Conservation (phyloP, 2,888 invertebrate genomes). For the Yponomeuta plumbellus region DNA sequence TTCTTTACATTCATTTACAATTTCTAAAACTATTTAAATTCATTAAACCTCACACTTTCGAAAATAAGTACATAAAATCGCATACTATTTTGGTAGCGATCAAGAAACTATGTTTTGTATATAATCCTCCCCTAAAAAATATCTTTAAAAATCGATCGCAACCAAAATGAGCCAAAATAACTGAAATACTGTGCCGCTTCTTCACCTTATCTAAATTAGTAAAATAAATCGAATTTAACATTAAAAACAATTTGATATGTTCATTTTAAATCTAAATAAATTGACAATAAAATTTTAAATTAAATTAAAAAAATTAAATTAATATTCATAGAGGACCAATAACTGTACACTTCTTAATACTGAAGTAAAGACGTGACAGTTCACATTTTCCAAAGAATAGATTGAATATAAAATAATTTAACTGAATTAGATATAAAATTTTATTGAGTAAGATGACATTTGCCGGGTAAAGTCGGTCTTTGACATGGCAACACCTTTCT, state of each 20-base stretch:
- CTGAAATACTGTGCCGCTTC: constrained; percentile 10
- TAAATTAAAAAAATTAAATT: neutral
- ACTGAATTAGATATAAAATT: neutral
- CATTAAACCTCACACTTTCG: neutral
- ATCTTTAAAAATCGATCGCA: constrained; percentile 59
- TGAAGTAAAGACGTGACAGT: constrained; percentile 59
- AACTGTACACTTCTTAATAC: constrained; percentile 46
- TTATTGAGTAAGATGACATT: no score
- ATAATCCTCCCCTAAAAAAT: constrained; percentile 42
- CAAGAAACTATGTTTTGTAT: constrained; percentile 15
- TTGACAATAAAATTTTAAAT: neutral
- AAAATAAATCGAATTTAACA: constrained; percentile 14
- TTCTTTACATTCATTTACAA: constrained; percentile 27
- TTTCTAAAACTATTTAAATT: constrained; percentile 14
- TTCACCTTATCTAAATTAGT: constrained; percentile 17
- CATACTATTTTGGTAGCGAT: constrained; percentile 16
- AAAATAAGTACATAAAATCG: neutral
- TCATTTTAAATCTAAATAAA: neutral
- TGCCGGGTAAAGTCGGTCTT: neutral
- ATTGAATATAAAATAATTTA: constrained; percentile 7
- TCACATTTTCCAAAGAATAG: constrained; percentile 16
- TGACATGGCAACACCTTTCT: neutral
- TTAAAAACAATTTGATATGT: constrained; percentile 13
- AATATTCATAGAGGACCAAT: neutral
- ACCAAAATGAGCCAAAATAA: constrained; percentile 47